Percentiles rank a stretch among this genome's conserved stretches.
Conservation (phyloP, 2,888 invertebrate genomes). For the Carabus problematicus region DNA sequence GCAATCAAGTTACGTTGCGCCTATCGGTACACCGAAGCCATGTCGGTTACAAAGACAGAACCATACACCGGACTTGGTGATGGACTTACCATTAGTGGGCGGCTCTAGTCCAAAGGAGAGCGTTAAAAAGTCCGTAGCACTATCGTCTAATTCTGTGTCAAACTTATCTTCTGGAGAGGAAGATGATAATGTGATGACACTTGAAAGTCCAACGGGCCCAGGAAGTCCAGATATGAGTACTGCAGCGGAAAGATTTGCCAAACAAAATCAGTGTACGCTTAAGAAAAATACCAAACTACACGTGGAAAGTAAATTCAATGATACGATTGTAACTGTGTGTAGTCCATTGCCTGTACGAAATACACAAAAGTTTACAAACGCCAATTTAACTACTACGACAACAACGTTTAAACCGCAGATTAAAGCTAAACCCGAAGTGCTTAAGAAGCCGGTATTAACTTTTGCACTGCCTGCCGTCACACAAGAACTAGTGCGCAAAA, state of each 20-base stretch:
- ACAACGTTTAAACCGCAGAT: constrained; percentile 73
- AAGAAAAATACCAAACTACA: constrained; percentile 70
- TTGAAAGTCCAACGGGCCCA: constrained; percentile 56
- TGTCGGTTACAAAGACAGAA: constrained; percentile 58
- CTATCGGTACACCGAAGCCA: constrained; percentile 55
- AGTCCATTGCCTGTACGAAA: constrained; percentile 54
- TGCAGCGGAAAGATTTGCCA: constrained; percentile 79
- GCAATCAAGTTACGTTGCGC: constrained; percentile 57
- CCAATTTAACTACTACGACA: constrained; percentile 49
- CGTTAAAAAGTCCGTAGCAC: constrained; percentile 54
- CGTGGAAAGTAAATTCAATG: constrained; percentile 47
- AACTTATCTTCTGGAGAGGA: constrained; percentile 54
- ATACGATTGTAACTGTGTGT: constrained; percentile 45
- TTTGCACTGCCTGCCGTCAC: constrained; percentile 58
- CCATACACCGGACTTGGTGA: constrained; percentile 81
- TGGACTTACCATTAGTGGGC: constrained; percentile 75
- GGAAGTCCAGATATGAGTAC: constrained; percentile 74
- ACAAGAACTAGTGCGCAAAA: constrained; percentile 37
- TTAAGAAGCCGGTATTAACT: constrained; percentile 71
- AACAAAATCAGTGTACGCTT: constrained; percentile 79
- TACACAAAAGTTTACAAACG: constrained; percentile 49
- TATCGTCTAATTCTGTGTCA: constrained; percentile 54
- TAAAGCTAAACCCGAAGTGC: constrained; percentile 82
- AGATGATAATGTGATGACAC: constrained; percentile 49
- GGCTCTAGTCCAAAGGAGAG: constrained; percentile 56